Conservation (phyloP, 2,113 vertebrate genomes). For the Eidolon helvum region DNA sequence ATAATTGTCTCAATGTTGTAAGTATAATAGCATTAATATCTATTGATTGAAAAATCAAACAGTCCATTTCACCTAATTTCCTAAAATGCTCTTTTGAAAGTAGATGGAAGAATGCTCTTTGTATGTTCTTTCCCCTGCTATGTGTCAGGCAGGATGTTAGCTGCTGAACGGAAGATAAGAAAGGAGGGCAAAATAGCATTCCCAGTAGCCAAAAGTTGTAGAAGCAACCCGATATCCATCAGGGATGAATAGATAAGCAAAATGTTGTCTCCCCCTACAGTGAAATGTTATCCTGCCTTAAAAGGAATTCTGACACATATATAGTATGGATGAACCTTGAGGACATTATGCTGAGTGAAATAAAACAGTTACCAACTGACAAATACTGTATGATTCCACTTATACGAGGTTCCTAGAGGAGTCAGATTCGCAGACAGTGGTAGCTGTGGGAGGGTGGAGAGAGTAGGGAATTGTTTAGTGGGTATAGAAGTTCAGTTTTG, state of each 20-base stretch:
- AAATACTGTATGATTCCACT: background rate
- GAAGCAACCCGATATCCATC: background rate
- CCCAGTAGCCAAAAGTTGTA: no score
- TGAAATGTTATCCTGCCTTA: background rate
- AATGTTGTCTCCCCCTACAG: accelerated
- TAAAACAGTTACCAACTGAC: background rate
- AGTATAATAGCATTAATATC: background rate
- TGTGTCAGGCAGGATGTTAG: background rate
- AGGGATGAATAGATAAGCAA: background rate
- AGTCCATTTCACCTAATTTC: background rate
- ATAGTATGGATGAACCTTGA: background rate
- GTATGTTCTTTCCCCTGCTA: background rate
- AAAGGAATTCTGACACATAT: background rate
- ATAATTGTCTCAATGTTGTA: background rate
- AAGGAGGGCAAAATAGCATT: background rate
- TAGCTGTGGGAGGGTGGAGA: background rate
- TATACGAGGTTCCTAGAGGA: background rate
- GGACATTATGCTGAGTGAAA: background rate
- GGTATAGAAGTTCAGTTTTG: background rate
- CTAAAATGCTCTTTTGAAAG: background rate
- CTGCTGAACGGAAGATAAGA: background rate
- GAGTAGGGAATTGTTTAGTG: background rate
- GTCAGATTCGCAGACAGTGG: background rate
- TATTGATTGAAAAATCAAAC: background rate
- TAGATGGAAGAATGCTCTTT: background rate